These are phyloP conservation scores for Larimichthys crocea DNA, from an alignment of 2,113 vertebrate species.

Conservation along the genomic window DNA sequence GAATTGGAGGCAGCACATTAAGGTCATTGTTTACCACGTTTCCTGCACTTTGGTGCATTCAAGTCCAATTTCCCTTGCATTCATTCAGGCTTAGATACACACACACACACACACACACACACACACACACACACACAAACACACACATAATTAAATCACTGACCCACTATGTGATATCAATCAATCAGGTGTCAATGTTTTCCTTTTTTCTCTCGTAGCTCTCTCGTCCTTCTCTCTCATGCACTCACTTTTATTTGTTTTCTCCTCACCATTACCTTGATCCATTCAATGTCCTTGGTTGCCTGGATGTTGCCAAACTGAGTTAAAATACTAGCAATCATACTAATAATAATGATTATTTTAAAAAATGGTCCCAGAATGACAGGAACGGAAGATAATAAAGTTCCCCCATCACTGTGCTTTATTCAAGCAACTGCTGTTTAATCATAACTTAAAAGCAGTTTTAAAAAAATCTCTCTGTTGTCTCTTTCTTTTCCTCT, in stretches of 20 bases:
- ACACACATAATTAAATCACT: constrained; percentile 21
- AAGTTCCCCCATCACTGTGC: constrained; percentile 53
- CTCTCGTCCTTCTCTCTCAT: not conserved
- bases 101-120: constrained; percentile 1
- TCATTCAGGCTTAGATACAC: constrained; percentile 25
- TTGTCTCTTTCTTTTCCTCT: constrained; percentile 27
- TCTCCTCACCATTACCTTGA: constrained; percentile 18
- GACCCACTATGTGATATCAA: constrained; percentile 25
- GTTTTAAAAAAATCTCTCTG: constrained; percentile 13
- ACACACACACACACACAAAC: constrained; percentile 15
- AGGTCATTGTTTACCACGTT: constrained; percentile 46
- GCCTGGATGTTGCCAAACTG: constrained; percentile 10
- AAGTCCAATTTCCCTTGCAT: constrained; percentile 30
- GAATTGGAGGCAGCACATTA: constrained; percentile 53
- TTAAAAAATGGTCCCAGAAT: constrained; percentile 38
- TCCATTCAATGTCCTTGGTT: constrained; percentile 18
- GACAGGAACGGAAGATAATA: constrained; percentile 46
- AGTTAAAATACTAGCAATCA: constrained; percentile 19
- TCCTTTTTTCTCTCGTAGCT: not conserved
- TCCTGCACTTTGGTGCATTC: constrained; percentile 38
- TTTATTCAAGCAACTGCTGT: constrained; percentile 42
- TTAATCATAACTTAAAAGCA: constrained; percentile 61
- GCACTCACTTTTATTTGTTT: constrained; percentile 14
- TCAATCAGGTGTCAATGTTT: constrained; percentile 39
- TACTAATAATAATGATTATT: constrained; percentile 14